These are phyloP conservation scores for Anoplopoma fimbria DNA, from an alignment of 2,113 vertebrate species.

Conservation along the genomic window DNA sequence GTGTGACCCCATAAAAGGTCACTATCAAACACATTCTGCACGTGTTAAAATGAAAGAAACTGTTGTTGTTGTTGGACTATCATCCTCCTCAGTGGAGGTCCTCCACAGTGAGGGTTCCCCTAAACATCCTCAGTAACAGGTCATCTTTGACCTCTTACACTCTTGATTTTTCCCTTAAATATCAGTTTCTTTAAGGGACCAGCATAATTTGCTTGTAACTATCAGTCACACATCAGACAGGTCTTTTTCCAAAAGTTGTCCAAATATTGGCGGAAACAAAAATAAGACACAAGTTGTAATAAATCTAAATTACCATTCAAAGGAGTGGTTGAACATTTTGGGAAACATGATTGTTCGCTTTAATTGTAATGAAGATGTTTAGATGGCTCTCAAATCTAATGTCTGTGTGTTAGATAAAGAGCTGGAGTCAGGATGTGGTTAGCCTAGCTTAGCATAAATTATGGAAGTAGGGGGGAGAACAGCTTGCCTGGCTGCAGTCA, in stretches of 20 bases:
- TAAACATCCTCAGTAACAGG: neutral
- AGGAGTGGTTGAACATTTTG: neutral
- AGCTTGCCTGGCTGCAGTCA: neutral
- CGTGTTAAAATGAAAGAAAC: neutral
- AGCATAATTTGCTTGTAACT: neutral
- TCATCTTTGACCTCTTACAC: neutral
- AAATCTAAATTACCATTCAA: neutral
- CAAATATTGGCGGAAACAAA: neutral
- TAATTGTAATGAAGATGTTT: too few species aligned
- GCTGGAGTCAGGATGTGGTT: too few species aligned
- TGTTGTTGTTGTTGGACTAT: neutral
- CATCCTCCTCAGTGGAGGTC: neutral
- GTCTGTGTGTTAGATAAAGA: neutral
- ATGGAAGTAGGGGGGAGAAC: too few species aligned
- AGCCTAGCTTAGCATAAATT: too few species aligned
- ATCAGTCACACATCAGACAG: neutral
- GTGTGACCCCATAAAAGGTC: constrained; percentile 43
- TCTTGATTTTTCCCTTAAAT: neutral
- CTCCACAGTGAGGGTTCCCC: neutral
- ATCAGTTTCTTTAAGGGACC: neutral
- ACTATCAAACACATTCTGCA: neutral
- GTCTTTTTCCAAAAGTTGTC: neutral
- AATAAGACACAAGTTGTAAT: neutral
- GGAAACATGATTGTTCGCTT: too few species aligned
- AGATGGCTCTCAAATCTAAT: too few species aligned